Base-by-base conservation (phyloP, 2,797 vertebrate species). In the Girardinus metallicus region DNA sequence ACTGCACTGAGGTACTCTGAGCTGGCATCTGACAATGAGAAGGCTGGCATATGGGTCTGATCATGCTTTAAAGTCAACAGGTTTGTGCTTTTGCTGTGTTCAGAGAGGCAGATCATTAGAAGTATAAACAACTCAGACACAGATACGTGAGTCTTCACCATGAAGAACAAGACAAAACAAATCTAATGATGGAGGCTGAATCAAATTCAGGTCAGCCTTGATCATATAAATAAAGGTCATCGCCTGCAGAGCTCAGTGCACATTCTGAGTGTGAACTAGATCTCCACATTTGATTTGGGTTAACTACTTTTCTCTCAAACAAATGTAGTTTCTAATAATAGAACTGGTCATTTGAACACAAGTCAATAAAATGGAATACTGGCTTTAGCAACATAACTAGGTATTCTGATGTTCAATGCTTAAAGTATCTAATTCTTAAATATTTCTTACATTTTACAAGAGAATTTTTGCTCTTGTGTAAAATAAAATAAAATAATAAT, bases 1-100 rank as follows among this genome's bases (percentile, higher is more conserved):
- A 97, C 95, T 0, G 96, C 94, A 89, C 97, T 97, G 70, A 94
- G 94, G 85, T 97, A 97, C 85, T 96, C 97, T 0, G 97, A 98
- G 86, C 97, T 97, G 79, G 96, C 96, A 95, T 98, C 97, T 98
- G 72, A 87, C 46, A 64, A 84, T 12, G 15, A 12, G 23, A 78
- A 26, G 75, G 82, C 49, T 78, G 80, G 23, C 73, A 78, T 68
- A 83, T 41, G 75, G 60, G 39, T 84, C 11, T 85, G n/a, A 75
- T 81, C 36, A 64, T 75, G 68, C 70, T 84, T 57, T 43, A 76
- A 73, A 83, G 72, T 44, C 62, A 79, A 75, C 26, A 73, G 53
- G 62, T 81, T 80, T 15, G 75, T 16, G 18, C 29, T 60, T 60
- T 73, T 77, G 21, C 68, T 86, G 77, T 77, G 57, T 57, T 49